Base-by-base conservation (phyloP, 2,113 vertebrate genomes). In the Struthidea cinerea region DNA sequence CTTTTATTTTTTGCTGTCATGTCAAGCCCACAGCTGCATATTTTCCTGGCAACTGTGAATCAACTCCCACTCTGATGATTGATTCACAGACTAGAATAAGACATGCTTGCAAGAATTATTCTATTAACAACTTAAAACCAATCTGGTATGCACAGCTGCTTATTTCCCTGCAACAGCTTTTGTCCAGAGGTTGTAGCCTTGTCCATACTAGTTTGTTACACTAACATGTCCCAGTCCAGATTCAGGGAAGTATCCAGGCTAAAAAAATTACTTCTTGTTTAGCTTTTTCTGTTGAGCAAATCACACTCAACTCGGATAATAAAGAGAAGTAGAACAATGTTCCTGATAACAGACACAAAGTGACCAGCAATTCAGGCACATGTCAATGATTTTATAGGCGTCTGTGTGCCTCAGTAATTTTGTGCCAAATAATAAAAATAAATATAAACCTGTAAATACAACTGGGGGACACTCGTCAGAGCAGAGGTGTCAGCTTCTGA, bases 11-110 rank as follows among this genome's bases (percentile, higher is more conserved):
- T 35, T 35, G 47, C 89, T 91, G 52, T 81, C 86, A 90, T 56
- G 46, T 90, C 86, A 96, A 91, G 53, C 93, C 73, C 83, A 94
- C 76, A 95, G 93, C 89, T 90, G 93, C 60, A 2, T 67, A 89
- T 71, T 89, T 84, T 90, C 60, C 80, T 70, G 56, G 73, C 60
- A 96, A 94, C 84, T 78, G 65, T 82, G 87, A 87, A 71, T 78
- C 89, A 93, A 23, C 73, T 79, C 91, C 57, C 91, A 94, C 93
- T 82, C 11, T 15, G 81, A 92, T 60, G 69, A 89, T 37, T 91
- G 87, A 93, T 91, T 91, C 84, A 85, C 21, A 73, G 76, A 79
- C 39, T 78, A 93, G 79, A 94, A 49, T 42, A 95, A 88, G 79
- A 80, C 7, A 3, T 24, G 13, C 47, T 93, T 78, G 61, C 39